A percentile compares a stretch with the other conserved stretches of the same genome.
phyloP scores from a whole-genome alignment of 2,797 vertebrate genomes.

The Synanceia verrucosa region DNA sequence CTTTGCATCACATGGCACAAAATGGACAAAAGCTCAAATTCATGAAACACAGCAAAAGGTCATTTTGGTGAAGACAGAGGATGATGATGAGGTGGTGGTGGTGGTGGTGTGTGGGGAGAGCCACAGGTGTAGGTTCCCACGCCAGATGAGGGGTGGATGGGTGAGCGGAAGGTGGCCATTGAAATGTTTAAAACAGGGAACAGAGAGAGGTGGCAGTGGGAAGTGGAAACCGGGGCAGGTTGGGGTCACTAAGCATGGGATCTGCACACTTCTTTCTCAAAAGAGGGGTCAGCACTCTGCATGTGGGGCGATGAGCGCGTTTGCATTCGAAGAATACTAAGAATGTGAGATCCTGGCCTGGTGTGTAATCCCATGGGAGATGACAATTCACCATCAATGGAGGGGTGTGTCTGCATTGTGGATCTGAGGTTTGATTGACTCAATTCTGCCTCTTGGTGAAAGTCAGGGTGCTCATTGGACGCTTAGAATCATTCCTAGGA shows the following conservation, averaged over 20 bases:
- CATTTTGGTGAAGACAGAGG: neutral
- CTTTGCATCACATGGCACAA: neutral
- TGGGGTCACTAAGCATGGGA: conserved; percentile 76
- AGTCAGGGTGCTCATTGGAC: neutral
- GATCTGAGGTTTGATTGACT: conserved; percentile 62
- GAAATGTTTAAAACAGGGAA: conserved; percentile 53
- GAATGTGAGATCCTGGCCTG: conserved; percentile 76
- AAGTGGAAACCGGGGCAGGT: conserved; percentile 71
- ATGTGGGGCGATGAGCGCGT: conserved; percentile 64
- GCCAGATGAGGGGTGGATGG: conserved; percentile 50
- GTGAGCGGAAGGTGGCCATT: conserved; percentile 56
- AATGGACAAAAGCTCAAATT: neutral
- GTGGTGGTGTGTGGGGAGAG: conserved; percentile 60
- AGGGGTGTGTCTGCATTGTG: conserved; percentile 31
- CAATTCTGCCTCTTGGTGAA: conserved; percentile 28
- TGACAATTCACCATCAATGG: conserved; percentile 56
- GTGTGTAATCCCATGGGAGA: too few species aligned
- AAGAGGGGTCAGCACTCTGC: conserved; percentile 69
- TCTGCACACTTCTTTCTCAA: conserved; percentile 73
- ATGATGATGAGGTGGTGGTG: too few species aligned
- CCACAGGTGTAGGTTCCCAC: conserved; percentile 85
- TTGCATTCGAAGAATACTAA: conserved; percentile 77
- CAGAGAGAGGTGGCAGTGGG: conserved; percentile 66
- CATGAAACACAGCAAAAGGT: conserved; percentile 2
- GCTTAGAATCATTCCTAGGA: neutral